Evolutionary conservation across 2,113 vertebrate genomes (phyloP), one percentile per base, ranked within the genome.

Genomic region (human): DNA sequence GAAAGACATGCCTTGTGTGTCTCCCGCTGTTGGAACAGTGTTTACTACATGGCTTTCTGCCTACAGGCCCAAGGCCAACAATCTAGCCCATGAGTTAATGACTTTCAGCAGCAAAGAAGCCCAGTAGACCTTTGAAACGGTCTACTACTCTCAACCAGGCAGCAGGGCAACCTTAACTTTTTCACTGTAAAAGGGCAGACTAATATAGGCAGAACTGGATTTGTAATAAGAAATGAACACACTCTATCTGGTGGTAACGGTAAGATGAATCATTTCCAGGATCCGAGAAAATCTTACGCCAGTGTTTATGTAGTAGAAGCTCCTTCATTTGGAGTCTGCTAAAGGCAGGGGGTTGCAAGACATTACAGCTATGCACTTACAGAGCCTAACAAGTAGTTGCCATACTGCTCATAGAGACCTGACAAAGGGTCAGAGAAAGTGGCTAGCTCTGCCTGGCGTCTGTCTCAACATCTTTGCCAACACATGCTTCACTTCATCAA

Each of bases 31-130:
- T 43, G 59, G 48, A 85, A 91, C 1, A 13, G 7, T 16, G 76
- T 45, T 96, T 64, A 75, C 25, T 32, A 45, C 20, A 5, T 6
- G 43, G 79, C 64, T 83, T 64, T 79, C 83, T 61, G 90, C 92
- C 83, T 72, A 4, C 9, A 80, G 85, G 80, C 76, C 83, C 75
- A 92, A 90, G 35, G 83, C 97, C 80, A 90, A 73, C 40, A 82
- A 75, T 75, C 78, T 83, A 55, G 79, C 30, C 80, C 50, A 76
- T 40, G 55, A 70, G 27, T 22, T 70, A 85, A 78, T 80, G 89
- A 55, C 48, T 61, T 45, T 87, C 6, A 85, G 75, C 38, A 85
- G 80, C 52, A 52, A 95, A 78, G 64, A 76, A 81, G 27, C 72
- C 55, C 72, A n/a, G 78, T 0, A 57, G 75, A 57, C 35, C 59